Conservation (phyloP, 2,113 vertebrate species). For the Eulacestoma nigropectus region DNA sequence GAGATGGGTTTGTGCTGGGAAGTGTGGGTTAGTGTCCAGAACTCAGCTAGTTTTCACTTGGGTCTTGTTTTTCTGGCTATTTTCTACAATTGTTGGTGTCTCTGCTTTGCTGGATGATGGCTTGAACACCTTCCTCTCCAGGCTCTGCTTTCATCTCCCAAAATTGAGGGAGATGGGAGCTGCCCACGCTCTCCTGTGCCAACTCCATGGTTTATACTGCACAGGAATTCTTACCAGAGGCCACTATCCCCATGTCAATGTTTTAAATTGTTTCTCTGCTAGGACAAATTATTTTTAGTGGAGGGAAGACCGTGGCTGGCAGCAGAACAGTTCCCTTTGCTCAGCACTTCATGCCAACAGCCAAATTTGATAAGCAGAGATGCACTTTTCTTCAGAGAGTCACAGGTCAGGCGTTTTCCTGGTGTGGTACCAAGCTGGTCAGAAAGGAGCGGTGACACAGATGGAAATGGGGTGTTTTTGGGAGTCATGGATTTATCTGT, state of each 20-base stretch:
- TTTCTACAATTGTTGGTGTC: background rate
- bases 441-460: background rate
- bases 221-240: background rate
- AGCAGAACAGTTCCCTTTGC: background rate
- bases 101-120: background rate
- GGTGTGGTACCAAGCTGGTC: background rate
- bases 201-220: background rate
- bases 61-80: background rate
- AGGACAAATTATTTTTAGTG: background rate
- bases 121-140: background rate
- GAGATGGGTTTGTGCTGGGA: background rate
- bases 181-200: background rate
- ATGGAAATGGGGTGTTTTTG: fast-evolving
- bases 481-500: background rate
- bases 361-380: background rate
- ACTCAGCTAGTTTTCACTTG: background rate
- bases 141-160: background rate
- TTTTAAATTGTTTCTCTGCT: background rate
- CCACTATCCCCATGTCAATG: background rate
- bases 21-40: background rate
- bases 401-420: background rate
- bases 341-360: background rate
- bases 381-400: background rate
- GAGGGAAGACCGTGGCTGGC: background rate
- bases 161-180: background rate